Conservation (phyloP, 2,797 vertebrate genomes). For the Iguana delicatissima region DNA sequence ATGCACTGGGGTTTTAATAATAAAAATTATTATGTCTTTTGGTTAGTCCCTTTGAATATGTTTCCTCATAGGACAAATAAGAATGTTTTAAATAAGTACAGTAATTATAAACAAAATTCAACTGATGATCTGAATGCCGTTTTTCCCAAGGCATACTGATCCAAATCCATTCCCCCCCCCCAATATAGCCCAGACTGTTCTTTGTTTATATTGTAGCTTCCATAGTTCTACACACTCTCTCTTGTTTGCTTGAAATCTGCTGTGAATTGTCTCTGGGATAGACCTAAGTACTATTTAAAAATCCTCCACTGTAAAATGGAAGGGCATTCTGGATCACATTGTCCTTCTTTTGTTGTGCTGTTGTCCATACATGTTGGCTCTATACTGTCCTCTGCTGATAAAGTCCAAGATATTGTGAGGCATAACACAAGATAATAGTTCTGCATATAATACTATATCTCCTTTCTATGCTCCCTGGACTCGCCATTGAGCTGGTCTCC, state of each 20-base stretch:
- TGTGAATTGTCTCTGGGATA: background rate
- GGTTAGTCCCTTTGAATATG: background rate
- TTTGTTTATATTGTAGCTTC: background rate
- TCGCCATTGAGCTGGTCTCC: too few relatives aligned
- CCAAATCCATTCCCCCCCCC: background rate
- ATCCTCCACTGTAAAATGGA: background rate
- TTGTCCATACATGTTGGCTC: background rate
- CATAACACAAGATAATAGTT: too few relatives aligned
- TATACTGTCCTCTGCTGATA: background rate
- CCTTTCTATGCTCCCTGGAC: too few relatives aligned
- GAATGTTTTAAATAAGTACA: background rate
- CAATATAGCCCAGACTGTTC: too few relatives aligned
- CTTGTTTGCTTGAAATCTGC: background rate
- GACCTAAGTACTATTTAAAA: background rate
- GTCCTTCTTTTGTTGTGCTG: background rate
- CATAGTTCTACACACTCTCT: background rate
- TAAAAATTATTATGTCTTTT: background rate
- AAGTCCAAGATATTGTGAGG: background rate
- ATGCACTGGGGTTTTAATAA: background rate
- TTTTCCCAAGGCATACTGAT: background rate
- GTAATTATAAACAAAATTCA: background rate
- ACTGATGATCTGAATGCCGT: background rate
- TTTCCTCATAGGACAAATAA: conserved; percentile 9
- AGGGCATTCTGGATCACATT: background rate
- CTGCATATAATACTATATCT: too few relatives aligned